These are phyloP conservation scores for Gymnorhina tibicen DNA, from an alignment of 2,113 vertebrate species.

Conservation along the genomic window DNA sequence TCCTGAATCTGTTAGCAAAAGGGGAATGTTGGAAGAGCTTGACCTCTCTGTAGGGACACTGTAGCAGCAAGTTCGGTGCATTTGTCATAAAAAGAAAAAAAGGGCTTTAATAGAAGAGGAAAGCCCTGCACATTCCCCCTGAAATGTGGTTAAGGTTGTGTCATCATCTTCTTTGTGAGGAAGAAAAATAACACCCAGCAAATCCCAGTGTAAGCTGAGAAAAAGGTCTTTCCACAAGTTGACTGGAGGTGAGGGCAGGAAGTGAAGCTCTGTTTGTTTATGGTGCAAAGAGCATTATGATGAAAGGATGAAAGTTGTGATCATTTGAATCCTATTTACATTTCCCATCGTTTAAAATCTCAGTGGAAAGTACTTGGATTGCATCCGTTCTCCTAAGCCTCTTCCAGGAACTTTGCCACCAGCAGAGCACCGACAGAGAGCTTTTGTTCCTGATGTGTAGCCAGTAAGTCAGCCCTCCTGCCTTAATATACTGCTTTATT, in stretches of 20 bases:
- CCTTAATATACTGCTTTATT: neutral
- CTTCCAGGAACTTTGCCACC: neutral
- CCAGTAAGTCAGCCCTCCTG: neutral
- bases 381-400: neutral
- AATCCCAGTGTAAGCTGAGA: neutral
- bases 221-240: neutral
- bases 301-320: neutral
- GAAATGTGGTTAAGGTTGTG: neutral
- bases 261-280: neutral
- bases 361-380: neutral
- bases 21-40: neutral
- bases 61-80: neutral
- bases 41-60: neutral
- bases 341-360: neutral
- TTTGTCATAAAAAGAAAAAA: neutral
- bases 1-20: neutral
- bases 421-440: neutral
- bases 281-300: neutral
- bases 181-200: neutral
- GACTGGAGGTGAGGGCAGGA: neutral
- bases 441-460: neutral
- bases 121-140: neutral
- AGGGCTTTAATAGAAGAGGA: neutral
- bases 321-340: neutral
- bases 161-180: neutral